Evolutionary conservation across 2,888 invertebrate genomes (phyloP).

Genomic region (Xestia xanthographa): DNA sequence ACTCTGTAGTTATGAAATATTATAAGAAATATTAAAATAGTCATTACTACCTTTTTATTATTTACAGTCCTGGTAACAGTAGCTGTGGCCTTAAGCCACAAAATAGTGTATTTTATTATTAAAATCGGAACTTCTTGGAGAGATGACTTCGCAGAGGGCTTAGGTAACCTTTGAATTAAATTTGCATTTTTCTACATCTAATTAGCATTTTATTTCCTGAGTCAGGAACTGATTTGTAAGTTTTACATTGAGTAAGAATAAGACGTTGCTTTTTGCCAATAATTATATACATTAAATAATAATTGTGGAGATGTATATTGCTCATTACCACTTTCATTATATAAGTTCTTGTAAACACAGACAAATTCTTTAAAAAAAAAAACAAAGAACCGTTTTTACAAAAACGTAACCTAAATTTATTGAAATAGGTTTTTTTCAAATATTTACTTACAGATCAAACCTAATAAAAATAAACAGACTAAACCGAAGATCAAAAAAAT

Average conservation of each 20-base stretch:
- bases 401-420: not conserved
- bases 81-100: not conserved
- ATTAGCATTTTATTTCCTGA: conserved; percentile 43
- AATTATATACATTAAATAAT: not conserved
- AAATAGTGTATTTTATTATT: conserved; percentile 33
- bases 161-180: conserved; percentile 36
- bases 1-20: conserved; percentile 34
- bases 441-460: not conserved
- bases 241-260: not conserved
- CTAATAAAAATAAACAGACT: not conserved
- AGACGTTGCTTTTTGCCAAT: conserved; percentile 3
- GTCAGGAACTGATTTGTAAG: conserved; percentile 17
- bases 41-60: conserved; percentile 24
- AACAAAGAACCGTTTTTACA: not conserved
- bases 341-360: not conserved
- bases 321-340: not conserved
- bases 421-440: not conserved
- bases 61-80: conserved; percentile 17
- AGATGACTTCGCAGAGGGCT: conserved; percentile 1
- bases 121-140: conserved; percentile 26
- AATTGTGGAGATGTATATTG: not conserved
- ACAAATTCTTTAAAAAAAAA: not conserved
- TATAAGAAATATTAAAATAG: conserved; percentile 39
- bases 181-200: conserved; percentile 43
- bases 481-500: no score